Conservation (phyloP, 2,888 invertebrate species). For the Apamea sordens region DNA sequence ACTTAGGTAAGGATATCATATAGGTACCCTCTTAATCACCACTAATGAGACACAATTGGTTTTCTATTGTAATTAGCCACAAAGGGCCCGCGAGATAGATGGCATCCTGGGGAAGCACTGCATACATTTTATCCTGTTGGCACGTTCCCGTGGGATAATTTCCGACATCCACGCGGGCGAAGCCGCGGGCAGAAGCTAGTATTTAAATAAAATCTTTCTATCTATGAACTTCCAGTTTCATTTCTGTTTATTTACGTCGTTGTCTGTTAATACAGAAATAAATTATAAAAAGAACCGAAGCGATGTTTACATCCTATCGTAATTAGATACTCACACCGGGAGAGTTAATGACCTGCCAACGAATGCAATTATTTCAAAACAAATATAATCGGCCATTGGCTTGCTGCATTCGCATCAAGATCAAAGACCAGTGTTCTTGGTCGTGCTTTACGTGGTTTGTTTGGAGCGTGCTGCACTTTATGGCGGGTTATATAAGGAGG, state of each 20-base stretch:
- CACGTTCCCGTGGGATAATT: too few relatives aligned
- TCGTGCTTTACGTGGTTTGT: conserved; percentile 75
- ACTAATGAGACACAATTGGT: too few relatives aligned
- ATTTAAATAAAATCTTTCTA: conserved; percentile 45
- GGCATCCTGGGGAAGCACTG: too few relatives aligned
- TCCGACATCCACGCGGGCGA: too few relatives aligned
- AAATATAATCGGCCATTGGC: conserved; percentile 55
- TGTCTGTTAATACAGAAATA: conserved; percentile 4
- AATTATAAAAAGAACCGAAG: conserved; percentile 11
- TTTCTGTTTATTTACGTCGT: conserved; percentile 34
- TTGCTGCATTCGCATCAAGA: conserved; percentile 75
- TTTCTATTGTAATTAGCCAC: too few relatives aligned
- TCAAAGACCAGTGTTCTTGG: conserved; percentile 75
- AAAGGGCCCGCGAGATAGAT: too few relatives aligned
- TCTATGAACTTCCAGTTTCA: conserved; percentile 26
- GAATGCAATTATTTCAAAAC: conserved; percentile 64
- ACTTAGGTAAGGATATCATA: too few relatives aligned
- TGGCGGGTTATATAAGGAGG: conserved; percentile 84
- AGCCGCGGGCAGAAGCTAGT: too few relatives aligned
- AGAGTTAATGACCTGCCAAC: conserved; percentile 50
- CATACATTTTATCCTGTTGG: too few relatives aligned
- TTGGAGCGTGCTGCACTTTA: conserved; percentile 76
- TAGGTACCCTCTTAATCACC: too few relatives aligned
- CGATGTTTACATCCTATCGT: conserved; percentile 45
- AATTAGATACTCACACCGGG: conserved; percentile 45